phyloP scores from a whole-genome alignment of 2,888 invertebrate genomes.

The Drosophila suboccidentalis region DNA sequence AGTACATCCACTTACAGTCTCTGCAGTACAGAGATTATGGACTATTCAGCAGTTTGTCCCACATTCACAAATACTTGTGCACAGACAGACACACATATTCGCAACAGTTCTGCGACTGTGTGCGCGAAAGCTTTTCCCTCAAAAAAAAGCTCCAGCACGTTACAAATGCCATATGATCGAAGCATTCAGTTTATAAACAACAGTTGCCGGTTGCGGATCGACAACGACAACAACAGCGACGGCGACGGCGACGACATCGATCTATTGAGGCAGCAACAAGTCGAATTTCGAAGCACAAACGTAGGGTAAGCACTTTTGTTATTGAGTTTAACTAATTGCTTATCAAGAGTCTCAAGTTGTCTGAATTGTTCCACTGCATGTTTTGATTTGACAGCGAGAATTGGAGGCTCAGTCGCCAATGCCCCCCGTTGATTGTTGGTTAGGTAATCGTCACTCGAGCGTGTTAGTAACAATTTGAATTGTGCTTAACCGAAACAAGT shows the following conservation, averaged over 20 bases:
- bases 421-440: slow-evolving; percentile 41
- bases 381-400: slow-evolving; percentile 48
- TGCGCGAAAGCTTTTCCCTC: slow-evolving; percentile 38
- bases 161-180: slow-evolving; percentile 60
- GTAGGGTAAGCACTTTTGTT: slow-evolving; percentile 46
- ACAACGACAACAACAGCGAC: slow-evolving; percentile 12
- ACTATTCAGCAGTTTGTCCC: slow-evolving; percentile 18
- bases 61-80: slow-evolving; percentile 2
- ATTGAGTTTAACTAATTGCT: slow-evolving; percentile 41
- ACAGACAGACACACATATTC: background rate
- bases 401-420: slow-evolving; percentile 26
- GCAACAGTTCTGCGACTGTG: background rate
- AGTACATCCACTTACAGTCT: background rate
- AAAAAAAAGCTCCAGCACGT: slow-evolving; percentile 50
- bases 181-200: slow-evolving; percentile 68
- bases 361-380: slow-evolving; percentile 52
- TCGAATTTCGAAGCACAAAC: slow-evolving; percentile 8
- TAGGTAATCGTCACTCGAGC: slow-evolving; percentile 50
- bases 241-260: background rate
- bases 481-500: slow-evolving; percentile 11
- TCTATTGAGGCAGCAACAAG: background rate
- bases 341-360: slow-evolving; percentile 54
- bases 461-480: slow-evolving; percentile 21
- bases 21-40: background rate
- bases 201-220: slow-evolving; percentile 54